Evolutionary conservation across 2,113 vertebrate species (phyloP).

Genomic region (Hipposideros armiger): DNA sequence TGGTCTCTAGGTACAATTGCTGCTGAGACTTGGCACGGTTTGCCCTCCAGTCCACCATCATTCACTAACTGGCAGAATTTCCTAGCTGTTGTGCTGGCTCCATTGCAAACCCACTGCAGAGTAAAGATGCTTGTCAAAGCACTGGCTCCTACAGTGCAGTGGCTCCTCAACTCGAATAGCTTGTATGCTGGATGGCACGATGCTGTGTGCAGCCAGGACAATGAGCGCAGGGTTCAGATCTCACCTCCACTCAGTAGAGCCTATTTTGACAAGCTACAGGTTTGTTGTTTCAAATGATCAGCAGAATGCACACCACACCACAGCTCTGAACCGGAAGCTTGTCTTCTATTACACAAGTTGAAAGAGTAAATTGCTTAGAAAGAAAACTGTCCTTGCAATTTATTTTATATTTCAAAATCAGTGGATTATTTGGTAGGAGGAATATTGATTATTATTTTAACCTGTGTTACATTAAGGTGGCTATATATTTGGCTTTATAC

Average conservation of each 20-base stretch:
- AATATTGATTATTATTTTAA: not conserved
- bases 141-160: not conserved
- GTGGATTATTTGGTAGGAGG: not conserved
- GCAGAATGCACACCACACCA: not conserved
- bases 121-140: conserved; percentile 5
- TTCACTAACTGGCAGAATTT: conserved; percentile 10
- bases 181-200: not conserved
- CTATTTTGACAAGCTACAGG: not conserved
- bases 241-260: not conserved
- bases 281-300: not conserved
- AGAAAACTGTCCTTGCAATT: not conserved
- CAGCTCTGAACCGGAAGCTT: not conserved
- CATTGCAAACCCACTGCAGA: not conserved
- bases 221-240: not conserved
- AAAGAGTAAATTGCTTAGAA: conserved; percentile 17
- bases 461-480: not conserved
- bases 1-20: not conserved
- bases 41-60: not conserved
- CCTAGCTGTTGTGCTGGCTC: not conserved
- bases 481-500: not conserved
- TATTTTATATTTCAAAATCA: conserved; percentile 47
- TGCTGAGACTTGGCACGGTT: not conserved
- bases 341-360: conserved; percentile 7
- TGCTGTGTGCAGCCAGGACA: not conserved
- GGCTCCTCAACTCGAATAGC: not conserved